Evolutionary conservation across 2,113 vertebrate species (phyloP).

Genomic region (Eudyptes chrysolophus): DNA sequence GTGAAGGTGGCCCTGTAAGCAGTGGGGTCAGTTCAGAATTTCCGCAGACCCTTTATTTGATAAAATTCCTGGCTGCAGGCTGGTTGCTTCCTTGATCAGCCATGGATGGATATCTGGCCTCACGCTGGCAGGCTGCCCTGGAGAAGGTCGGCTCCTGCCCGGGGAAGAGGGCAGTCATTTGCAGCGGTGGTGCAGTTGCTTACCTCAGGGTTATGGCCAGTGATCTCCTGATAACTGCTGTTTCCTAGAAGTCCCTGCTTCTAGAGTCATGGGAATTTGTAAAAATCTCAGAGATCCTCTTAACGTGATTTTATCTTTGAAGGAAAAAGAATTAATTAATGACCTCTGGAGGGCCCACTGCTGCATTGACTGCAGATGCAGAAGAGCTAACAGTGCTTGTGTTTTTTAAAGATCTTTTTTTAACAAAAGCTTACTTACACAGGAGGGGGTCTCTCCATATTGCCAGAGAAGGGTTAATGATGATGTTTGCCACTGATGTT

Average conservation of each 20-base stretch:
- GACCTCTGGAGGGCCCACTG: too few relatives aligned
- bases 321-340: background rate
- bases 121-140: background rate
- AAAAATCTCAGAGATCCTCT: background rate
- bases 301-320: background rate
- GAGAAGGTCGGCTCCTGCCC: background rate
- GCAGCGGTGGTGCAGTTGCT: background rate
- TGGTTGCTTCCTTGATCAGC: background rate
- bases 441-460: background rate
- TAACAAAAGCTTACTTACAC: background rate
- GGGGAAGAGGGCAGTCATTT: background rate
- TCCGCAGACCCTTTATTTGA: background rate
- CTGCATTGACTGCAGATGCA: background rate
- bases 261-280: background rate
- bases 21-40: background rate
- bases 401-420: background rate
- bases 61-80: background rate
- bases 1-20: background rate
- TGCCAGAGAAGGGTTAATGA: background rate
- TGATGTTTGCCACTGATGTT: background rate
- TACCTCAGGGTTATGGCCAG: background rate
- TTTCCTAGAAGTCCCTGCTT: background rate
- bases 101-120: background rate
- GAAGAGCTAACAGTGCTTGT: background rate
- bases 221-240: background rate